Percentiles rank a stretch among this genome's conserved stretches.
Evolutionary conservation across 2,888 invertebrate genomes (phyloP).

Genomic region (Apoda limacodes): DNA sequence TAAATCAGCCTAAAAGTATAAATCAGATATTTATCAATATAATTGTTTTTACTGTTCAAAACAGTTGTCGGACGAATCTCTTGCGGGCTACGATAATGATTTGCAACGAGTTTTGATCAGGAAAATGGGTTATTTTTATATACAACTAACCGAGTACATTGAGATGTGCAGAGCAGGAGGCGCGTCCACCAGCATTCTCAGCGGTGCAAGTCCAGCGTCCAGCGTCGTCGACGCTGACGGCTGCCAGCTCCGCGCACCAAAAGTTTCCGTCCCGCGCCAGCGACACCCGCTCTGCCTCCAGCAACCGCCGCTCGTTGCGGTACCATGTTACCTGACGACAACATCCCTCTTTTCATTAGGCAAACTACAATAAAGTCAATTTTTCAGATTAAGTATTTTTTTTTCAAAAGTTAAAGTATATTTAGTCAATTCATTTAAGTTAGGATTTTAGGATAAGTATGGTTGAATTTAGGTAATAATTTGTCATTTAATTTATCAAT

Average conservation of each 20-base stretch:
- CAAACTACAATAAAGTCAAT: conserved; percentile 2
- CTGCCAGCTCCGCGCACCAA: conserved; percentile 85
- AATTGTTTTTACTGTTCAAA: too few relatives aligned
- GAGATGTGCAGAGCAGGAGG: conserved; percentile 80
- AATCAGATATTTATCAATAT: too few relatives aligned
- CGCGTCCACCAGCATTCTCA: conserved; percentile 79
- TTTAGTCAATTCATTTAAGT: too few relatives aligned
- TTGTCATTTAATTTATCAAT: too few relatives aligned
- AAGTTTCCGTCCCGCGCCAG: conserved; percentile 87
- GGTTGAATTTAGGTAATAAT: too few relatives aligned
- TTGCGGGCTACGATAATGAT: too few relatives aligned
- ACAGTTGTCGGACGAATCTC: too few relatives aligned
- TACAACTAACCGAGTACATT: conserved; percentile 82
- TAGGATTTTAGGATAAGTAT: conserved; percentile 6
- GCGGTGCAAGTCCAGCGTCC: conserved; percentile 89
- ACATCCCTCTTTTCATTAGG: conserved; percentile 1
- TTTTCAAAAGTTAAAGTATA: conserved; percentile 1
- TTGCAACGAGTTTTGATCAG: too few relatives aligned
- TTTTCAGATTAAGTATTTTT: not conserved
- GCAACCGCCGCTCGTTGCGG: conserved; percentile 82
- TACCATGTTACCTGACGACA: conserved; percentile 83
- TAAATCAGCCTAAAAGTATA: too few relatives aligned
- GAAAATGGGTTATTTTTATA: too few relatives aligned
- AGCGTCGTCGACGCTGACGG: conserved; percentile 84
- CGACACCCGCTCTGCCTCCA: conserved; percentile 80